Conservation (phyloP, 2,113 vertebrate species). For the Notothenia rossii region DNA sequence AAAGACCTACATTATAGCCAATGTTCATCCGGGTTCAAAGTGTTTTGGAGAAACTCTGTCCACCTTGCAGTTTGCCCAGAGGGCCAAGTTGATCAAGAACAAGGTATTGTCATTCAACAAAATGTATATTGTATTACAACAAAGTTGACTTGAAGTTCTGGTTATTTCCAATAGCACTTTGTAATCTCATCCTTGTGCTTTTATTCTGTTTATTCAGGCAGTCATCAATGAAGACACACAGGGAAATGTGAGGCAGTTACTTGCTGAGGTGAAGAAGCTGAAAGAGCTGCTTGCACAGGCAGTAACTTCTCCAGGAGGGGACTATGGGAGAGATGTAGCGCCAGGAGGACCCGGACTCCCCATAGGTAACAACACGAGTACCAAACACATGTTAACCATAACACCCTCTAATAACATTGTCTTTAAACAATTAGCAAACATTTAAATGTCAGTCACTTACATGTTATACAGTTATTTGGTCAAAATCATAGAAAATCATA, state of each 20-base stretch:
- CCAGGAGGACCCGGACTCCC: conserved; percentile 71
- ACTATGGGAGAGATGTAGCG: conserved; percentile 53
- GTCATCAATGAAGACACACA: conserved; percentile 96
- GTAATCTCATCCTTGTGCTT: neutral
- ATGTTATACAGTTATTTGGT: neutral
- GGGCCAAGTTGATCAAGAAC: conserved; percentile 98
- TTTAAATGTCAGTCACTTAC: neutral
- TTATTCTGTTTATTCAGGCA: conserved; percentile 83
- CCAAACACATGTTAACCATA: neutral
- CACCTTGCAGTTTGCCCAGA: conserved; percentile 95
- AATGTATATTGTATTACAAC: neutral
- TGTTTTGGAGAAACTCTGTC: conserved; percentile 97
- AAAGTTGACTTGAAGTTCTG: neutral
- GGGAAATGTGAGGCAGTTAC: conserved; percentile 93
- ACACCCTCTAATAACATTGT: neutral
- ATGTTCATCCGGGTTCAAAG: conserved; percentile 95
- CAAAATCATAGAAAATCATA: no score
- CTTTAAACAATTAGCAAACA: neutral
- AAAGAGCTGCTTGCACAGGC: conserved; percentile 90
- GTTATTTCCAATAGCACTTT: neutral
- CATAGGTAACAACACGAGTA: conserved; percentile 56
- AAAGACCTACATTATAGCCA: conserved; percentile 95
- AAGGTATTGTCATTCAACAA: conserved; percentile 80
- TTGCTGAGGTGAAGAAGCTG: conserved; percentile 94
- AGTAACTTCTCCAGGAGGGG: conserved; percentile 59